A percentile compares a stretch with the other conserved stretches of the same genome.
These are phyloP conservation scores for Myiotriccus ornatus DNA, from an alignment of 2,797 vertebrate species.

Conservation along the genomic window DNA sequence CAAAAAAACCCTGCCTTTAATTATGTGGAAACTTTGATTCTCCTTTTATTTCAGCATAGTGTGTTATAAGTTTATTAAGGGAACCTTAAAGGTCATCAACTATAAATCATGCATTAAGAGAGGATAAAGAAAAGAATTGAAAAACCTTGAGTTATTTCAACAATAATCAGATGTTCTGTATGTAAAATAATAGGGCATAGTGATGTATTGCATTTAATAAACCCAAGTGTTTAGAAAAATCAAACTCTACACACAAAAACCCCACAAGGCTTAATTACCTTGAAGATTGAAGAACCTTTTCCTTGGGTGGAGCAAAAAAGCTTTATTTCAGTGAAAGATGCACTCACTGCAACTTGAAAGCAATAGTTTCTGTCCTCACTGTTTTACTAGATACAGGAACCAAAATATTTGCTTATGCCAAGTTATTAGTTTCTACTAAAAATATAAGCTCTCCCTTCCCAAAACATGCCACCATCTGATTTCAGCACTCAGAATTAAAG, in stretches of 20 bases:
- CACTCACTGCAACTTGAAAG: neutral
- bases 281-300: neutral
- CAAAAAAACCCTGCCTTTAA: neutral
- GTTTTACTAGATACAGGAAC: neutral
- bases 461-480: neutral
- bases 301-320: neutral
- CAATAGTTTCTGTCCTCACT: neutral
- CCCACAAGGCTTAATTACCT: neutral
- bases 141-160: neutral
- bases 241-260: neutral
- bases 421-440: neutral
- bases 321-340: neutral
- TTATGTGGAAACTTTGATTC: neutral
- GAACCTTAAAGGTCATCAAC: neutral
- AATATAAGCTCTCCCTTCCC: neutral
- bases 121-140: neutral
- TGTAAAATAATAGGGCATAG: neutral
- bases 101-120: neutral
- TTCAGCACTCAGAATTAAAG: neutral
- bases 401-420: neutral
- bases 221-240: neutral
- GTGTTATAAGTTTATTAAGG: neutral
- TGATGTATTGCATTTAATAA: slow-evolving; percentile 1
- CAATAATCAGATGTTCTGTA: neutral
- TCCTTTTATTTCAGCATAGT: neutral